Conservation (phyloP, 1,140 invertebrate species). For the Nomia melanderi region DNA sequence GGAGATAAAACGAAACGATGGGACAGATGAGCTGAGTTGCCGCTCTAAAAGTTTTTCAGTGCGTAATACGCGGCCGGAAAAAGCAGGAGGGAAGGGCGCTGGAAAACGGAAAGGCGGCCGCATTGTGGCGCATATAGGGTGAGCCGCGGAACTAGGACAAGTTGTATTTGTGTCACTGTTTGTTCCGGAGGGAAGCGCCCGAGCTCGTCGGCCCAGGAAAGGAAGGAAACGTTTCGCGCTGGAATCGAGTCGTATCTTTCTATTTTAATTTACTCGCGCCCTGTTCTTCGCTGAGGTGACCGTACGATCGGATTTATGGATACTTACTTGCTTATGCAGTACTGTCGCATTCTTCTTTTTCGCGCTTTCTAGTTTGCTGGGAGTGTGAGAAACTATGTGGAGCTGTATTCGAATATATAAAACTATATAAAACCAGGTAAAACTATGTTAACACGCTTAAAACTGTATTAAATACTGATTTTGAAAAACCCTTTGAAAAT, state of each 20-base stretch:
- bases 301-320: background rate
- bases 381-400: too few relatives aligned
- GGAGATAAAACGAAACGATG: constrained; percentile 47
- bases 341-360: too few relatives aligned
- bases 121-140: constrained; percentile 44
- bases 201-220: background rate
- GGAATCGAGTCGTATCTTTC: background rate
- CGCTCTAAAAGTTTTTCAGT: constrained; percentile 65
- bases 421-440: too few relatives aligned
- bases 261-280: background rate
- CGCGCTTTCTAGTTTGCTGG: too few relatives aligned
- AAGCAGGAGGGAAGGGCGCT: constrained; percentile 8
- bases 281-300: too few relatives aligned
- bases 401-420: too few relatives aligned
- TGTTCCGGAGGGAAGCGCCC: constrained; percentile 22
- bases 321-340: background rate
- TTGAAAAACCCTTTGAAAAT: too few relatives aligned
- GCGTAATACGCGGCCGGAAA: constrained; percentile 57
- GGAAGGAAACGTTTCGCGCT: constrained; percentile 29
- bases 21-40: constrained; percentile 40
- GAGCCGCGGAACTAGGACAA: constrained; percentile 37
- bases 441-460: too few relatives aligned
- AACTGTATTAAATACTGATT: too few relatives aligned
- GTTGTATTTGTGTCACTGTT: constrained; percentile 30
- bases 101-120: constrained; percentile 46